A percentile compares a stretch with the other conserved stretches of the same genome.
phyloP scores from a whole-genome alignment of 2,888 invertebrate species.

The Eupithecia vulgata region DNA sequence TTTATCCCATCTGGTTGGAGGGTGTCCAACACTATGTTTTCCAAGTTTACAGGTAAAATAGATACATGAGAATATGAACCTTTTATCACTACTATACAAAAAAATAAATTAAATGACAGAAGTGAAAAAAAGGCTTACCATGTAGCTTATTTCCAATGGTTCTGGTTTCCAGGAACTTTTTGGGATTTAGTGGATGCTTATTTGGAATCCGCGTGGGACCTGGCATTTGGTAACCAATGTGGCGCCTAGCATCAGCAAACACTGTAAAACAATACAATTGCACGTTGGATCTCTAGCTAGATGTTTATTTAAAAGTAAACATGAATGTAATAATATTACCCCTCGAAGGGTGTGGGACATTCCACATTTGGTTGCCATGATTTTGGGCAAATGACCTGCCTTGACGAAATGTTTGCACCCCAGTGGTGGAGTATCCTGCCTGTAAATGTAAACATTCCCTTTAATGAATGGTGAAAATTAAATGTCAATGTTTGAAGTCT shows the following conservation, averaged over 20 bases:
- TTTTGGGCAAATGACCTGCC: constrained; percentile 52
- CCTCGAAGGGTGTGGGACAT: constrained; percentile 56
- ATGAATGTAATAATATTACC: constrained; percentile 49
- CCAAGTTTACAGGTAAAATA: neutral
- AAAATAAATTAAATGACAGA: no score
- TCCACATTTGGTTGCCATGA: constrained; percentile 54
- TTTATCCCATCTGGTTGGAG: neutral
- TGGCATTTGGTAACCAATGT: constrained; percentile 72
- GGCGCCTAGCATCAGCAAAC: constrained; percentile 73
- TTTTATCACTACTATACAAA: no score
- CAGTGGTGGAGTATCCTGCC: constrained; percentile 15
- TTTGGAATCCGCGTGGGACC: constrained; percentile 41
- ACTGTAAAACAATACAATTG: constrained; percentile 52
- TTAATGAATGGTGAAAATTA: neutral
- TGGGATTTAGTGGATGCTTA: constrained; percentile 55
- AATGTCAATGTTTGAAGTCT: neutral
- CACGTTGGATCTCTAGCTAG: neutral
- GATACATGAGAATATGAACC: neutral
- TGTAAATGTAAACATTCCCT: constrained; percentile 13
- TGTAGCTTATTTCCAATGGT: constrained; percentile 56
- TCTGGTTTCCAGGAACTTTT: constrained; percentile 60
- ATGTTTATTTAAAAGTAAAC: neutral
- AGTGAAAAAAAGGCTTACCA: constrained; percentile 48
- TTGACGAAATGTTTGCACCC: constrained; percentile 41
- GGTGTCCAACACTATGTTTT: neutral